Evolutionary conservation across 1,140 invertebrate genomes (phyloP).

Genomic region (Drosophila obscura): DNA sequence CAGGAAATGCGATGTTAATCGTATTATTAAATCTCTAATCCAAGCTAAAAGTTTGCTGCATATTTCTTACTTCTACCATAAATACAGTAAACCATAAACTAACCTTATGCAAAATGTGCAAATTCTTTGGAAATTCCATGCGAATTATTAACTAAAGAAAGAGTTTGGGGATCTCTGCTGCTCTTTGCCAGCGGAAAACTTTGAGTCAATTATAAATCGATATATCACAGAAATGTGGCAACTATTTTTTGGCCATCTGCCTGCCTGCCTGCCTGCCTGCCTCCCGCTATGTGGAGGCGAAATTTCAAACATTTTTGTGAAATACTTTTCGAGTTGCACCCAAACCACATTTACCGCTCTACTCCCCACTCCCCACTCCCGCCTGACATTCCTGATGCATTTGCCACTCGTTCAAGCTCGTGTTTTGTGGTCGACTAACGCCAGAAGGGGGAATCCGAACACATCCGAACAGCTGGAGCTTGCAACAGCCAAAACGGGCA

Average conservation of each 20-base stretch:
- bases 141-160: no score
- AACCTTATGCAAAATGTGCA: no score
- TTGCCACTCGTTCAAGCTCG: constrained; percentile 6
- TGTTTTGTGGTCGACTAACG: constrained; percentile 28
- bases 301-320: constrained; percentile 26
- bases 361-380: not conserved
- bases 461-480: constrained; percentile 39
- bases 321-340: not conserved
- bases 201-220: constrained; percentile 43
- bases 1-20: no score
- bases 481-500: constrained; percentile 44
- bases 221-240: constrained; percentile 34
- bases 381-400: constrained; percentile 32
- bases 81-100: no score
- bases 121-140: no score
- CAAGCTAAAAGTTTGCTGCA: no score
- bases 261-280: not conserved
- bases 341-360: no score
- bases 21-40: no score
- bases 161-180: no score
- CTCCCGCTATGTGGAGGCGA: no score
- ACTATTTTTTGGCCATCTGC: constrained; percentile 22
- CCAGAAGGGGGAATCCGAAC: constrained; percentile 7
- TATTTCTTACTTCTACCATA: no score
- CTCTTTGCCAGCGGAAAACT: not conserved